Evolutionary conservation across 2,797 vertebrate species (phyloP).

Genomic region (Notolepis coatsorum): DNA sequence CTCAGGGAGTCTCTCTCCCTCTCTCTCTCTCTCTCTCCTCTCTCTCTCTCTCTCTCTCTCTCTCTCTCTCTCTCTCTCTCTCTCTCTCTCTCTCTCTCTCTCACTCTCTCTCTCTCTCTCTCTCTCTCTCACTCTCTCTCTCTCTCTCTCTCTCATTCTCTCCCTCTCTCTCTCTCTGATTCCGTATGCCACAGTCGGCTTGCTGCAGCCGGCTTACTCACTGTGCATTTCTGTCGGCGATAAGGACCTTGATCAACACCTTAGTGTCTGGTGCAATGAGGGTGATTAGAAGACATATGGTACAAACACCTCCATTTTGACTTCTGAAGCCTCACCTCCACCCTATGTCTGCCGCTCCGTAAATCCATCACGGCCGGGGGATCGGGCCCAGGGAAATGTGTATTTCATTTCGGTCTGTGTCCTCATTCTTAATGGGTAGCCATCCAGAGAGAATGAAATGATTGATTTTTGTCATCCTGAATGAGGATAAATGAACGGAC

Average conservation of each 20-base stretch:
- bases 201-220: conserved; percentile 60
- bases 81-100: too few species aligned
- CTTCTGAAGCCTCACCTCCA: conserved; percentile 72
- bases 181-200: conserved; percentile 69
- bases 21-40: too few species aligned
- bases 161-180: conserved; percentile 32
- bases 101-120: too few species aligned
- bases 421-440: conserved; percentile 80
- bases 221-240: conserved; percentile 67
- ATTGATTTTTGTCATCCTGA: conserved; percentile 85
- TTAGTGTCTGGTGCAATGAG: conserved; percentile 74
- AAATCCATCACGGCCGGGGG: conserved; percentile 79
- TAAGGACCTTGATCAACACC: conserved; percentile 70
- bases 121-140: too few species aligned
- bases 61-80: too few species aligned
- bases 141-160: background rate
- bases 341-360: conserved; percentile 73
- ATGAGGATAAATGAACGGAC: conserved; percentile 78
- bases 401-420: conserved; percentile 82
- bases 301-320: conserved; percentile 79
- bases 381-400: conserved; percentile 79
- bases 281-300: conserved; percentile 80
- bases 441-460: conserved; percentile 84
- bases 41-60: too few species aligned
- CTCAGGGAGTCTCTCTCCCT: too few species aligned